A percentile compares a stretch with the other conserved stretches of the same genome.
phyloP scores from a whole-genome alignment of 2,797 vertebrate species.

The Galaxias olidus region DNA sequence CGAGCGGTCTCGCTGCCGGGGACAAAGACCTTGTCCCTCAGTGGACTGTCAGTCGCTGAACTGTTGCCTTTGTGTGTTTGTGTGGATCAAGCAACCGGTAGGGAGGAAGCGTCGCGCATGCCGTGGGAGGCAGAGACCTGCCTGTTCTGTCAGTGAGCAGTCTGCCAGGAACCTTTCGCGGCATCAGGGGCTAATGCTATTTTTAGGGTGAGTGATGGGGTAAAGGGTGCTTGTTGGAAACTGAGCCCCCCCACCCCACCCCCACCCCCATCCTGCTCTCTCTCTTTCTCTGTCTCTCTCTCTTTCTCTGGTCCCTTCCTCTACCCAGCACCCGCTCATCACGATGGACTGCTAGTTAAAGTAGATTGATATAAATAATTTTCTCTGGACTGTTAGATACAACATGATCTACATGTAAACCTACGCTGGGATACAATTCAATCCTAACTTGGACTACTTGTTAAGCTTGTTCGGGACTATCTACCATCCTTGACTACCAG shows the following conservation, averaged over 20 bases:
- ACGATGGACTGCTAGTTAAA: constrained; percentile 28
- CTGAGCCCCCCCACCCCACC: constrained; percentile 66
- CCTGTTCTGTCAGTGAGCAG: constrained; percentile 41
- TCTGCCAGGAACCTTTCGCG: constrained; percentile 39
- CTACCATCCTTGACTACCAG: constrained; percentile 5
- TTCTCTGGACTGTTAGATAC: no score
- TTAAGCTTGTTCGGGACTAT: constrained; percentile 36
- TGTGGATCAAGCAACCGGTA: constrained; percentile 49
- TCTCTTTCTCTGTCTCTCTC: constrained; percentile 30
- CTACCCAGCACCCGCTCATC: constrained; percentile 51
- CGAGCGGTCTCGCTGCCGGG: no score
- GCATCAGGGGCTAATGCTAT: constrained; percentile 64
- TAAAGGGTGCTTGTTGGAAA: constrained; percentile 78
- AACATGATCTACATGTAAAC: neutral
- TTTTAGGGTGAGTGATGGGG: constrained; percentile 81
- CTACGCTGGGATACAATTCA: constrained; percentile 20
- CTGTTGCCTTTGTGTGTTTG: constrained; percentile 39
- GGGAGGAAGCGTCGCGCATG: constrained; percentile 38
- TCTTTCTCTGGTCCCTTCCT: constrained; percentile 50
- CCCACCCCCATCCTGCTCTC: constrained; percentile 70
- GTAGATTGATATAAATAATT: no score
- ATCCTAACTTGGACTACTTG: constrained; percentile 31
- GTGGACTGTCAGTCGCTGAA: constrained; percentile 36
- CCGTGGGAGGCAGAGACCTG: constrained; percentile 25
- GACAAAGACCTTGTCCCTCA: neutral